Evolutionary conservation across 2,888 invertebrate species (phyloP).

Genomic region (Amphipoea lucens): DNA sequence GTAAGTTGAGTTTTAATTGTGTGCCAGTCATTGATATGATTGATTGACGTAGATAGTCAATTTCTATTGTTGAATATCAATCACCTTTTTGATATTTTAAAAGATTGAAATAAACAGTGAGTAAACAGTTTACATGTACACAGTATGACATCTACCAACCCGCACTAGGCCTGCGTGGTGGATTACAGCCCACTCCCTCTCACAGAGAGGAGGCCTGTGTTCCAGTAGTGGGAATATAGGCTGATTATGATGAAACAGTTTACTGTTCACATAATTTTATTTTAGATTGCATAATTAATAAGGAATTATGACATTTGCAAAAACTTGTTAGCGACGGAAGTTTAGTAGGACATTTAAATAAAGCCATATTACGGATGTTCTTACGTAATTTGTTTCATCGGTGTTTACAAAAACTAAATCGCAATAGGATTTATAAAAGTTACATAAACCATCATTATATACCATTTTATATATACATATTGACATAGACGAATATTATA

Average conservation of each 20-base stretch:
- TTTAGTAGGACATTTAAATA: conserved; percentile 22
- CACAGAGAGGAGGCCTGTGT: too few species aligned
- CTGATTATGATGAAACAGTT: too few species aligned
- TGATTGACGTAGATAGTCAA: not conserved
- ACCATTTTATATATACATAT: not conserved
- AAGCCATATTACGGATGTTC: not conserved
- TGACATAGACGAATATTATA: not conserved
- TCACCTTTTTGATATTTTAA: not conserved
- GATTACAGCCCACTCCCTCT: too few species aligned
- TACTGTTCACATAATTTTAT: conserved; percentile 1
- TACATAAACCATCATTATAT: not conserved
- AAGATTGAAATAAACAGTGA: not conserved
- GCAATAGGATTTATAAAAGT: not conserved
- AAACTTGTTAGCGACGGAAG: conserved; percentile 8
- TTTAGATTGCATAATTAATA: not conserved
- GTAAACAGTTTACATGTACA: too few species aligned
- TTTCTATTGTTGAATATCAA: conserved; percentile 4
- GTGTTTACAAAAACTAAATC: conserved; percentile 1
- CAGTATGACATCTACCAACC: too few species aligned
- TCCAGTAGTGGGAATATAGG: too few species aligned
- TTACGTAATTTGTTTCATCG: not conserved
- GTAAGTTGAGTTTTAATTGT: conserved; percentile 29
- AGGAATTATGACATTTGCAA: not conserved
- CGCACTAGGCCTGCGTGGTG: too few species aligned
- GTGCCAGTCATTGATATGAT: conserved; percentile 14